These are phyloP conservation scores for Thaumatotibia leucotreta DNA, from an alignment of 1,140 invertebrate genomes.

Conservation along the genomic window DNA sequence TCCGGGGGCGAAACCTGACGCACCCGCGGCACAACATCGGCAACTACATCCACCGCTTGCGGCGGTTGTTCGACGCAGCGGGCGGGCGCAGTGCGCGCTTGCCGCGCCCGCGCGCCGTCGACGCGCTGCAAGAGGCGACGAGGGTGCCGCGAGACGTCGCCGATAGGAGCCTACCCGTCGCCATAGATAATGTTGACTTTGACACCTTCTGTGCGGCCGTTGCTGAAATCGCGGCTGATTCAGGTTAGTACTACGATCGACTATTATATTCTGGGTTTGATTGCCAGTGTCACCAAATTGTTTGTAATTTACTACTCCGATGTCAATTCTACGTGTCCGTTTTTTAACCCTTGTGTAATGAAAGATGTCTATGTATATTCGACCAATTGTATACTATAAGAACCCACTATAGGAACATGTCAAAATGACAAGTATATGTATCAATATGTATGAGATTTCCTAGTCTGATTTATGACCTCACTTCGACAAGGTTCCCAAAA, in stretches of 20 bases:
- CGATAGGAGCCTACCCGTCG: constrained; percentile 45
- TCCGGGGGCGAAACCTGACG: constrained; percentile 56
- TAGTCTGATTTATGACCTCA: too few species aligned
- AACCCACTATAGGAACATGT: too few species aligned
- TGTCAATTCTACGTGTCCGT: too few species aligned
- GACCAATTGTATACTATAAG: too few species aligned
- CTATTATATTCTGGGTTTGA: background rate
- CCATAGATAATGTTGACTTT: constrained; percentile 62
- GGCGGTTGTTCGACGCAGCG: constrained; percentile 64
- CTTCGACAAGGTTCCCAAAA: too few species aligned
- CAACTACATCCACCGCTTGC: constrained; percentile 61
- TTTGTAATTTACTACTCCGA: too few species aligned
- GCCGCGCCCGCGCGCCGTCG: constrained; percentile 40
- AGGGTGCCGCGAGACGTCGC: constrained; percentile 39
- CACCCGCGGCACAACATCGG: constrained; percentile 60
- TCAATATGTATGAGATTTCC: too few species aligned
- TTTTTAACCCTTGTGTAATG: too few species aligned
- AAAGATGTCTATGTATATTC: too few species aligned
- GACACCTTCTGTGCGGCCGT: constrained; percentile 78
- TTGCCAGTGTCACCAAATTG: background rate
- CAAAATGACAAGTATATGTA: too few species aligned
- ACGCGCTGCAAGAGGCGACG: constrained; percentile 55
- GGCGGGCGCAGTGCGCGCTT: constrained; percentile 49
- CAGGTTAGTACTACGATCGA: constrained; percentile 36
- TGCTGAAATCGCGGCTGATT: constrained; percentile 75